A percentile compares a stretch with the other conserved stretches of the same genome.
These are phyloP conservation scores for Panurus biarmicus DNA, from an alignment of 2,113 vertebrate species.

Conservation along the genomic window DNA sequence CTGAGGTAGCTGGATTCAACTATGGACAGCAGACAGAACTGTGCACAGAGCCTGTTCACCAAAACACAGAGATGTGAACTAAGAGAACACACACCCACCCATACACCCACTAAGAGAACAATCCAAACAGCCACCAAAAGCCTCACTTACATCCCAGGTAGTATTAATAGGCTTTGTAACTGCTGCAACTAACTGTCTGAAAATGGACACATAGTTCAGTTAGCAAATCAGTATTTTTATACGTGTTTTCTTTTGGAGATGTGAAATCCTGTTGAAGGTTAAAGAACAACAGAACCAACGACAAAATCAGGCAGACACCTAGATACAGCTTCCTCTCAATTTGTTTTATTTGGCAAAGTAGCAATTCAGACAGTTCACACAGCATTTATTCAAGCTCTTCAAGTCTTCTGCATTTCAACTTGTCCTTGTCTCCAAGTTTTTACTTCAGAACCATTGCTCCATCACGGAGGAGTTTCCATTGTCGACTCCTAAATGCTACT, in stretches of 20 bases:
- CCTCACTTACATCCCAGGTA: background rate
- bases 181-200: background rate
- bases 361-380: constrained; percentile 62
- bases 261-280: background rate
- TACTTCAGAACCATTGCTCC: constrained; percentile 43
- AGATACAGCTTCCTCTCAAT: constrained; percentile 31
- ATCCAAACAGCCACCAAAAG: background rate
- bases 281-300: background rate
- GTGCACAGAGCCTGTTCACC: background rate
- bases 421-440: constrained; percentile 16
- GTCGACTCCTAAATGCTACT: background rate
- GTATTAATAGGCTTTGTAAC: background rate
- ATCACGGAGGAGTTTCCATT: background rate
- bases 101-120: background rate
- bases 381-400: constrained; percentile 54
- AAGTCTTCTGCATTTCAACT: constrained; percentile 29
- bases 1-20: background rate
- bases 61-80: background rate
- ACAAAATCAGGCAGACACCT: background rate
- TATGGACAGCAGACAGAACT: background rate
- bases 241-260: background rate
- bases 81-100: background rate
- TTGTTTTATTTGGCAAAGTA: constrained; percentile 64
- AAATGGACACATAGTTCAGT: background rate
- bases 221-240: background rate